Percentiles rank a stretch among this genome's conserved stretches.
phyloP scores from a whole-genome alignment of 2,888 invertebrate species.

The Omphaloscelis lunosa region DNA sequence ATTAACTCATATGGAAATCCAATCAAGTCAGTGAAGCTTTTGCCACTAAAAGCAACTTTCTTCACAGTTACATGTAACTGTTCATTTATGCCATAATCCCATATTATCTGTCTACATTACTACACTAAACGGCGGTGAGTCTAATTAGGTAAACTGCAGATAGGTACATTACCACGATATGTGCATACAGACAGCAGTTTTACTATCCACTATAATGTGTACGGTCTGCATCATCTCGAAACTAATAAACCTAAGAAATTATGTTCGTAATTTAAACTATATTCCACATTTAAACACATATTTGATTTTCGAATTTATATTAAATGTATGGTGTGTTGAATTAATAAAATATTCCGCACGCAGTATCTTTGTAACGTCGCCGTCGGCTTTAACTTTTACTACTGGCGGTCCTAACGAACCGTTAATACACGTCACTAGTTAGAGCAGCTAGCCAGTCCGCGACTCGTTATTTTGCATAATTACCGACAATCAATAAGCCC shows the following conservation, averaged over 20 bases:
- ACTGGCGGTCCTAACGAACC: constrained; percentile 68
- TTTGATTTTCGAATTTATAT: constrained; percentile 15
- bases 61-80: constrained; percentile 66
- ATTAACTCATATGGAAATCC: constrained; percentile 61
- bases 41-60: constrained; percentile 64
- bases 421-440: constrained; percentile 84
- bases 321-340: constrained; percentile 43
- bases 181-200: constrained; percentile 50
- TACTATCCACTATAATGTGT: constrained; percentile 54
- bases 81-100: constrained; percentile 64
- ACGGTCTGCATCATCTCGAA: constrained; percentile 40
- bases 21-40: constrained; percentile 56
- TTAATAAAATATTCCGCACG: constrained; percentile 67
- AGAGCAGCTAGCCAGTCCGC: constrained; percentile 73
- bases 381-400: constrained; percentile 57
- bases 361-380: constrained; percentile 69
- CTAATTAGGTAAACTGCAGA: constrained; percentile 67
- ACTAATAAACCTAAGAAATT: constrained; percentile 24
- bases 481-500: constrained; percentile 83
- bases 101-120: constrained; percentile 59
- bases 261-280: constrained; percentile 27
- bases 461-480: constrained; percentile 86
- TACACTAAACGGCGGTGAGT: constrained; percentile 58
- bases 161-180: constrained; percentile 65
- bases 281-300: constrained; percentile 28